Conservation (phyloP, 2,888 invertebrate species). For the Lithodes maja region DNA sequence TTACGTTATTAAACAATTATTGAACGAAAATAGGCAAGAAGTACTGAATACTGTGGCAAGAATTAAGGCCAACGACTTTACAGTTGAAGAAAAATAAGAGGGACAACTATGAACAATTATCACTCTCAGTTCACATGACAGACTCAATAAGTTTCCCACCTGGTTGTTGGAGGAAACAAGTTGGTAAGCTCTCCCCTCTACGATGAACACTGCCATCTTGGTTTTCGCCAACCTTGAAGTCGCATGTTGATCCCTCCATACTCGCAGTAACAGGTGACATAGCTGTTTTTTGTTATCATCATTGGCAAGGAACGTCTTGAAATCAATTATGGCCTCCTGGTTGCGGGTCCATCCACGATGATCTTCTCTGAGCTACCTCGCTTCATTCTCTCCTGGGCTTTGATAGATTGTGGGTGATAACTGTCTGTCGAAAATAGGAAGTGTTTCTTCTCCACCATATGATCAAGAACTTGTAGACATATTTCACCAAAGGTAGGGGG, state of each 20-base stretch:
- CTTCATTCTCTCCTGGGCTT: constrained; percentile 23
- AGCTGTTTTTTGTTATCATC: constrained; percentile 9
- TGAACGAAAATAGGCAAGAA: no score
- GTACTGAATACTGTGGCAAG: no score
- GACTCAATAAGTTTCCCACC: constrained; percentile 2
- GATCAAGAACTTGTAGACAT: constrained; percentile 5
- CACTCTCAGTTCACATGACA: neutral
- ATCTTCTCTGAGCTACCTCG: constrained; percentile 10
- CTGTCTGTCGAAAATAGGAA: constrained; percentile 11
- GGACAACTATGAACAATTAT: neutral
- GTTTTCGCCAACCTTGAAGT: neutral
- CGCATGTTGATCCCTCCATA: constrained; percentile 3
- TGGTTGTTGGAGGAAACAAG: neutral
- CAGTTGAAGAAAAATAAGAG: neutral
- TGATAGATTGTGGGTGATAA: constrained; percentile 24
- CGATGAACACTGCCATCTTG: neutral
- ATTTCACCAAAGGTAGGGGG: neutral
- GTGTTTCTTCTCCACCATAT: neutral
- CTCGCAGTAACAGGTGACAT: constrained; percentile 1
- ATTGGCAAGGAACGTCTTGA: constrained; percentile 13
- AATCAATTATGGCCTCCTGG: neutral
- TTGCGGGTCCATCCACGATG: neutral
- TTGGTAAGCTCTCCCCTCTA: neutral
- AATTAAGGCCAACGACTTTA: no score
- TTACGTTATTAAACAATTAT: no score